These are phyloP conservation scores for Scelioninae gen. 1 DNA, from an alignment of 2,888 invertebrate species.

Conservation along the genomic window DNA sequence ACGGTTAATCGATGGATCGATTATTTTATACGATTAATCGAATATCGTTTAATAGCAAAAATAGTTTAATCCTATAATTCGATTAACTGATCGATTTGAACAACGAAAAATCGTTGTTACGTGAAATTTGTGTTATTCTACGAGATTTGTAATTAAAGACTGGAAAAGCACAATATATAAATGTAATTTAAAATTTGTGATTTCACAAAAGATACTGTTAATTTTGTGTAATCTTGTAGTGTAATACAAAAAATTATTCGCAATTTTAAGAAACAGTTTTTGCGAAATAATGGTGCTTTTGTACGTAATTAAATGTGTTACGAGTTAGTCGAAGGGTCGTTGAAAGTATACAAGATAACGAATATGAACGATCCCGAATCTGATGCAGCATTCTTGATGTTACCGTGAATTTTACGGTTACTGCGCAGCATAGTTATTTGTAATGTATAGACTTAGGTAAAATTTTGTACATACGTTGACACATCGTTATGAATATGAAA, in stretches of 20 bases:
- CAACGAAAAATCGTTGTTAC: conserved; percentile 24
- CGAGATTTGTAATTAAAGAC: conserved; percentile 54
- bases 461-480: conserved; percentile 68
- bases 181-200: too few species aligned
- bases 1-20: too few species aligned
- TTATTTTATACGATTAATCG: too few species aligned
- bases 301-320: conserved; percentile 22
- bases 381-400: conserved; percentile 28
- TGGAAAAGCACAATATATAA: too few species aligned
- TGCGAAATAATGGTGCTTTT: conserved; percentile 60
- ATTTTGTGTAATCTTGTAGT: too few species aligned
- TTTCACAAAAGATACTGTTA: too few species aligned
- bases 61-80: too few species aligned
- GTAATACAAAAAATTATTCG: too few species aligned
- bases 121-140: conserved; percentile 50
- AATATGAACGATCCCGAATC: background rate
- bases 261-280: conserved; percentile 26
- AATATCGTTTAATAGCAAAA: too few species aligned
- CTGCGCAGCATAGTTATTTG: conserved; percentile 18
- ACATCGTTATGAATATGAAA: conserved; percentile 46
- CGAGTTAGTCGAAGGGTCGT: conserved; percentile 8
- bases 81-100: background rate
- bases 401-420: conserved; percentile 2
- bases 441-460: conserved; percentile 58
- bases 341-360: background rate